A percentile compares a stretch with the other conserved stretches of the same genome.
Conservation (phyloP, 2,888 invertebrate species). For the Tachystola acroxantha region DNA sequence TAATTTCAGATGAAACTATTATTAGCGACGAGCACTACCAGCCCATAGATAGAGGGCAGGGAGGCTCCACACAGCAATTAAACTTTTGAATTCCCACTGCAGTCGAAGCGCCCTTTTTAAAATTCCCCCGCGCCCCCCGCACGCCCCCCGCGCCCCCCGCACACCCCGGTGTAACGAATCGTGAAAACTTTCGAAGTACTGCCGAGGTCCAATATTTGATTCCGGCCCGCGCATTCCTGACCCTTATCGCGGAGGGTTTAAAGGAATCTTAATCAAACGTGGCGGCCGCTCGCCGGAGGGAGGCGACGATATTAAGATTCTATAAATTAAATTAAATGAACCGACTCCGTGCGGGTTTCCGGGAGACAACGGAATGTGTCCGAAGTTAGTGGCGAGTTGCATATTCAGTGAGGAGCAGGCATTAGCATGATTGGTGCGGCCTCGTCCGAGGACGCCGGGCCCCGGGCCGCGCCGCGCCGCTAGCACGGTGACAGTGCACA, state of each 20-base stretch:
- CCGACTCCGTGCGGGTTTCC: too few relatives aligned
- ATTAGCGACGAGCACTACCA: too few relatives aligned
- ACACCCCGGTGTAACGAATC: not conserved
- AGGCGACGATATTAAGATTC: conserved; percentile 4
- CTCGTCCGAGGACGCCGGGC: not conserved
- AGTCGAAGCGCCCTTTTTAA: too few relatives aligned
- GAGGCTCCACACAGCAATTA: too few relatives aligned
- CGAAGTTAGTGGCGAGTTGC: not conserved
- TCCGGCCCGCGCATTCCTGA: conserved; percentile 4
- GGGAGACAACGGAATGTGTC: conserved; percentile 5
- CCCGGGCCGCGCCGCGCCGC: not conserved
- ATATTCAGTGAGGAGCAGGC: conserved; percentile 4
- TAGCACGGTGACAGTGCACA: too few relatives aligned
- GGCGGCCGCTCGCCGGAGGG: conserved; percentile 6
- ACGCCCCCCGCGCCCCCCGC: too few relatives aligned
- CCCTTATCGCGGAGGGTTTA: conserved; percentile 6
- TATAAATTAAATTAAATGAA: not conserved
- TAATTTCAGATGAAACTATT: too few relatives aligned
- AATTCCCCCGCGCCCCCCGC: too few relatives aligned
- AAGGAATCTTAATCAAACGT: conserved; percentile 13
- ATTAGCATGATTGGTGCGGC: not conserved
- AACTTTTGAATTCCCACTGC: too few relatives aligned
- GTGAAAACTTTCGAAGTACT: not conserved
- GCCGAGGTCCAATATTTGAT: not conserved
- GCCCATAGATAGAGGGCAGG: too few relatives aligned